A percentile compares a stretch with the other conserved stretches of the same genome.
Conservation (phyloP, 2,888 invertebrate species). For the Tetragonisca angustula region DNA sequence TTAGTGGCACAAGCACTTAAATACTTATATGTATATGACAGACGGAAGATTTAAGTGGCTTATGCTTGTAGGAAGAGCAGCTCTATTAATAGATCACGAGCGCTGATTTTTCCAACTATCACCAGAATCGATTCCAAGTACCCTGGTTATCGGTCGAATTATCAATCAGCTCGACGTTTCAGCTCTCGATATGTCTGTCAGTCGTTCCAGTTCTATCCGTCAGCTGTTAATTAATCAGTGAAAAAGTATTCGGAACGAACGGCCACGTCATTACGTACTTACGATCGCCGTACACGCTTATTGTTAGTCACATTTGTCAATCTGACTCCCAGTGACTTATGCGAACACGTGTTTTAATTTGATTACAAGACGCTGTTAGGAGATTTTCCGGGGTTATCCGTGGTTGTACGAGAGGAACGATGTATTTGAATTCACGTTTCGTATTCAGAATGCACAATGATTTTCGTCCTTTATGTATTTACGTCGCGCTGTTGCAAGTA, state of each 20-base stretch:
- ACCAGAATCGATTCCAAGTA: slow-evolving; percentile 6
- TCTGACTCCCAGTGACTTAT: slow-evolving; percentile 9
- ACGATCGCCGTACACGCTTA: slow-evolving; percentile 11
- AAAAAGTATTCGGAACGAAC: slow-evolving; percentile 40
- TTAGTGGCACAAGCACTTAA: too few relatives aligned
- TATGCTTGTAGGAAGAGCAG: background rate
- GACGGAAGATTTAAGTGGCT: background rate
- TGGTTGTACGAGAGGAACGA: background rate
- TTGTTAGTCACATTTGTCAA: slow-evolving; percentile 18
- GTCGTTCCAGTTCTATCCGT: background rate
- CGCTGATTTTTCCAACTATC: slow-evolving; percentile 18
- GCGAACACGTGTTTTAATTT: slow-evolving; percentile 25
- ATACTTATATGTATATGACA: background rate
- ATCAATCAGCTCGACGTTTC: slow-evolving; percentile 34
- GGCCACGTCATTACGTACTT: slow-evolving; percentile 21
- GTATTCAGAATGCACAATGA: background rate
- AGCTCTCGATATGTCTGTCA: slow-evolving; percentile 7
- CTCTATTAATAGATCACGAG: slow-evolving; percentile 23
- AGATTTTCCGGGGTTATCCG: background rate
- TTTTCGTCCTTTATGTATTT: background rate
- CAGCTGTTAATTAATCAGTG: slow-evolving; percentile 49
- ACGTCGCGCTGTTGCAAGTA: background rate
- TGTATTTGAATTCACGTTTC: background rate
- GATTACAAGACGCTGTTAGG: background rate
- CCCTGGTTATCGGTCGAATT: slow-evolving; percentile 26